A percentile compares a stretch with the other conserved stretches of the same genome.
phyloP scores from a whole-genome alignment of 2,888 invertebrate genomes.

The Ligdia adustata region DNA sequence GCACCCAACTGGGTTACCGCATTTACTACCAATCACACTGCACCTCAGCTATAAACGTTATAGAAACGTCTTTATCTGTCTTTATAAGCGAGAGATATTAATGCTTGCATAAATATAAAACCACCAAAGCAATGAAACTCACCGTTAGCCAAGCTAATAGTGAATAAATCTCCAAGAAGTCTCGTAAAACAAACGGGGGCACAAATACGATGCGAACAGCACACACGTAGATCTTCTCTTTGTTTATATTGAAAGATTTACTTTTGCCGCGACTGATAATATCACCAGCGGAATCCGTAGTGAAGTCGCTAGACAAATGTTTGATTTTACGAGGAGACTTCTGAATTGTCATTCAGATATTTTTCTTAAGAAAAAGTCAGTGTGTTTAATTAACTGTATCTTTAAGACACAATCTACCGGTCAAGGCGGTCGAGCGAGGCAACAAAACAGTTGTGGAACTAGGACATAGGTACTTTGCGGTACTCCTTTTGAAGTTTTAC shows the following conservation, averaged over 20 bases:
- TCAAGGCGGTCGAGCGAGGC: slow-evolving; percentile 32
- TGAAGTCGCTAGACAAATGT: slow-evolving; percentile 40
- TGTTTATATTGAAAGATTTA: slow-evolving; percentile 54
- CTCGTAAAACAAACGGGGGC: slow-evolving; percentile 63
- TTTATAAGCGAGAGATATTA: slow-evolving; percentile 34
- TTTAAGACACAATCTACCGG: slow-evolving; percentile 40
- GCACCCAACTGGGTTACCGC: slow-evolving; percentile 21
- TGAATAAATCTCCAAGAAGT: slow-evolving; percentile 60
- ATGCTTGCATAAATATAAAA: slow-evolving; percentile 54
- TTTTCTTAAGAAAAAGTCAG: slow-evolving; percentile 3
- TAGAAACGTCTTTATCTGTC: slow-evolving; percentile 15
- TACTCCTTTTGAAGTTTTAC: slow-evolving; percentile 54
- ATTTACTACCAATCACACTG: slow-evolving; percentile 15
- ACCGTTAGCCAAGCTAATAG: slow-evolving; percentile 65
- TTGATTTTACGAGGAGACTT: slow-evolving; percentile 31
- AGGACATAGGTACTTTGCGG: slow-evolving; percentile 53
- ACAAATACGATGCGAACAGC: slow-evolving; percentile 41
- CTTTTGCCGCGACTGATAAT: slow-evolving; percentile 43
- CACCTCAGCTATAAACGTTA: slow-evolving; percentile 12
- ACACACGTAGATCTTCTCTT: slow-evolving; percentile 33
- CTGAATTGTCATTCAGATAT: slow-evolving; percentile 18
- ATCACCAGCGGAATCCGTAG: slow-evolving; percentile 37
- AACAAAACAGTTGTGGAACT: slow-evolving; percentile 44
- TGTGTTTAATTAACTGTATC: slow-evolving; percentile 28
- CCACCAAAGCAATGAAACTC: slow-evolving; percentile 67